phyloP scores from a whole-genome alignment of 2,888 invertebrate genomes.

The Drosophila meridionalis region DNA sequence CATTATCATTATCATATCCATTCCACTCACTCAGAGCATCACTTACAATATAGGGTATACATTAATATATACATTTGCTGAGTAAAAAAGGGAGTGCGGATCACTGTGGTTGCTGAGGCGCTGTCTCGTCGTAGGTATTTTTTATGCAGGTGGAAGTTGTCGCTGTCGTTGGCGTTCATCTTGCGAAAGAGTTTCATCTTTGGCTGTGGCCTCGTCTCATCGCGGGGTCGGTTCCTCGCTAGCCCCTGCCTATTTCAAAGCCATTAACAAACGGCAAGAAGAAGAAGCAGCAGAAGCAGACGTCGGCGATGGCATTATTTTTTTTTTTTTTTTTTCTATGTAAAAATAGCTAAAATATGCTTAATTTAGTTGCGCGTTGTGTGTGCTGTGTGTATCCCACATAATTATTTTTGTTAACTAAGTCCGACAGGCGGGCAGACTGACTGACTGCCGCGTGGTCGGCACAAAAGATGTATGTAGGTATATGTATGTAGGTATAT shows the following conservation, averaged over 20 bases:
- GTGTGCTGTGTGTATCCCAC: conserved; percentile 69
- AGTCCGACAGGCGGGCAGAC: conserved; percentile 45
- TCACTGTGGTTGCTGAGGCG: conserved; percentile 22
- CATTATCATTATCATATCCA: conserved; percentile 3
- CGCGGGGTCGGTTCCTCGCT: conserved; percentile 32
- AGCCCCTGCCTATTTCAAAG: conserved; percentile 71
- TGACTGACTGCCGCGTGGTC: conserved; percentile 67
- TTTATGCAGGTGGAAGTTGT: conserved; percentile 76
- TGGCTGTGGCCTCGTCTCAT: conserved; percentile 27
- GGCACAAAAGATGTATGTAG: conserved; percentile 41
- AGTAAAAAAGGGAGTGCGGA: conserved; percentile 39
- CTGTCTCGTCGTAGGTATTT: conserved; percentile 33
- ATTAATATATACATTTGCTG: conserved; percentile 1
- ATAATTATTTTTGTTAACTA: conserved; percentile 81
- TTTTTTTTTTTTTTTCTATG: conserved; percentile 54
- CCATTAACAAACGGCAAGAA: conserved; percentile 78
- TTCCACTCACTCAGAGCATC: not conserved
- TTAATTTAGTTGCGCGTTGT: conserved; percentile 72
- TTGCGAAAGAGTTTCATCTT: conserved; percentile 75
- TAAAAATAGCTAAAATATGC: conserved; percentile 80
- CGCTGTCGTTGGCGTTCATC: conserved; percentile 56
- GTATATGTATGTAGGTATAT: not conserved
- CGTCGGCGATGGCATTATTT: conserved; percentile 47
- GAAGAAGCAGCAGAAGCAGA: conserved; percentile 49
- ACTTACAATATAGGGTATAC: conserved; percentile 26